A percentile compares a stretch with the other conserved stretches of the same genome.
These are phyloP conservation scores for Drosophila orena DNA, from an alignment of 1,140 invertebrate species.

Conservation along the genomic window DNA sequence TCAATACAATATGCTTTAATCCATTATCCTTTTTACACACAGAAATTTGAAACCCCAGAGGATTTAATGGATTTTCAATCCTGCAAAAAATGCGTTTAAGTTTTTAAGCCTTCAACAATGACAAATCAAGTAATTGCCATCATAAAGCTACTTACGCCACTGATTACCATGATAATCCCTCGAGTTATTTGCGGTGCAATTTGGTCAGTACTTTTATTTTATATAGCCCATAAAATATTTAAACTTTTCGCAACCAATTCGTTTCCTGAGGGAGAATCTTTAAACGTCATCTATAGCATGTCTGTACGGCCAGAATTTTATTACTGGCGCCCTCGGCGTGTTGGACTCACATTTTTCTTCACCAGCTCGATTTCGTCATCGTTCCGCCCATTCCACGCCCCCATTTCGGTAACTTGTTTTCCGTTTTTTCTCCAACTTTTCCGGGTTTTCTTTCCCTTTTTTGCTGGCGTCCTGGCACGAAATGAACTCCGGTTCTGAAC, in stretches of 20 bases:
- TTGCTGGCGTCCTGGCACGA: constrained; percentile 33
- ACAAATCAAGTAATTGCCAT: not conserved
- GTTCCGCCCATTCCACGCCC: constrained; percentile 56
- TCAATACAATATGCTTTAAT: not conserved
- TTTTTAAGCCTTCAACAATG: not conserved
- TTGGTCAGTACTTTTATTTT: constrained; percentile 2
- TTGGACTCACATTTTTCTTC: constrained; percentile 38
- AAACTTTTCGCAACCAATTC: constrained; percentile 19
- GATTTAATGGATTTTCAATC: not conserved
- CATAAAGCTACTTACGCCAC: not conserved
- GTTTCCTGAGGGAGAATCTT: not conserved
- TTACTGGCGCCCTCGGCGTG: constrained; percentile 22
- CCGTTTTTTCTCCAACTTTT: constrained; percentile 23
- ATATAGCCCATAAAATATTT: constrained; percentile 24
- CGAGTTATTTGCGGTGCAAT: constrained; percentile 2
- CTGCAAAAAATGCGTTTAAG: not conserved
- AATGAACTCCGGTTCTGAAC: constrained; percentile 17
- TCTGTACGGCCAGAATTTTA: constrained; percentile 19
- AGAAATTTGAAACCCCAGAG: too few species aligned
- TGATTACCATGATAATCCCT: constrained; percentile 7
- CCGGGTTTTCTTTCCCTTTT: constrained; percentile 17
- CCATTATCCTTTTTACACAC: not conserved
- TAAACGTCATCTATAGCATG: constrained; percentile 58
- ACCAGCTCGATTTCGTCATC: constrained; percentile 73
- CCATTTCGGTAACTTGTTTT: constrained; percentile 37